Conservation (phyloP, 2,113 vertebrate species). For the Solea senegalensis region DNA sequence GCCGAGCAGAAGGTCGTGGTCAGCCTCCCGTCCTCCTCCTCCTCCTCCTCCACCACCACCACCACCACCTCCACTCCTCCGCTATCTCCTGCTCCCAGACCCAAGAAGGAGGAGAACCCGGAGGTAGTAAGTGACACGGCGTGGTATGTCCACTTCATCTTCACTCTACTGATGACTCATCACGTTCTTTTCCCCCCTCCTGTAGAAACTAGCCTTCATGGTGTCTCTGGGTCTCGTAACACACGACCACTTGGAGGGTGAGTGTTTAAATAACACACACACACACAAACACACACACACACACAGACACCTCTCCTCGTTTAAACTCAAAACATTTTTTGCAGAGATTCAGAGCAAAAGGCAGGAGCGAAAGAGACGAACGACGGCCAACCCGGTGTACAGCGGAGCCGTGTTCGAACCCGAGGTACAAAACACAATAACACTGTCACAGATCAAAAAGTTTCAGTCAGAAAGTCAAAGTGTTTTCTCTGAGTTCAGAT, state of each 20-base stretch:
- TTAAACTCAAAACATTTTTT: conserved; percentile 1
- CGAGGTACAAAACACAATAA: conserved; percentile 83
- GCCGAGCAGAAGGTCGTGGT: conserved; percentile 86
- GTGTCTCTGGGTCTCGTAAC: conserved; percentile 96
- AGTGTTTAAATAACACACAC: conserved; percentile 19
- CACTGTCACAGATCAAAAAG: no score
- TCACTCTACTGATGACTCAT: not conserved
- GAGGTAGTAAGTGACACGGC: conserved; percentile 82
- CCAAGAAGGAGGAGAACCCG: conserved; percentile 94
- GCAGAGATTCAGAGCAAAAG: conserved; percentile 98
- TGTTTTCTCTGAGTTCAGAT: no score
- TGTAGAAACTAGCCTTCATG: conserved; percentile 99
- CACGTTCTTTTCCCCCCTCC: not conserved
- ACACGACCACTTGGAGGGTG: conserved; percentile 97
- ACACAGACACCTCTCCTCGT: not conserved
- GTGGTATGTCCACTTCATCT: not conserved
- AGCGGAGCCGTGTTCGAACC: conserved; percentile 97
- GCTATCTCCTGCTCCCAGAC: conserved; percentile 86
- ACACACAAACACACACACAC: no score
- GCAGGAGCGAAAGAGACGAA: conserved; percentile 97
- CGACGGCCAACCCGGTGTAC: conserved; percentile 98
- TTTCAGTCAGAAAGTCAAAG: no score
- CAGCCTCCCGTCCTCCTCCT: conserved; percentile 78
- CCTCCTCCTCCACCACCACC: conserved; percentile 76
- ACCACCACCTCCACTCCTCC: conserved; percentile 79